Evolutionary conservation across 2,797 vertebrate species (phyloP), one percentile per base, ranked within the genome.

Genomic region (Nannoperca obscura): DNA sequence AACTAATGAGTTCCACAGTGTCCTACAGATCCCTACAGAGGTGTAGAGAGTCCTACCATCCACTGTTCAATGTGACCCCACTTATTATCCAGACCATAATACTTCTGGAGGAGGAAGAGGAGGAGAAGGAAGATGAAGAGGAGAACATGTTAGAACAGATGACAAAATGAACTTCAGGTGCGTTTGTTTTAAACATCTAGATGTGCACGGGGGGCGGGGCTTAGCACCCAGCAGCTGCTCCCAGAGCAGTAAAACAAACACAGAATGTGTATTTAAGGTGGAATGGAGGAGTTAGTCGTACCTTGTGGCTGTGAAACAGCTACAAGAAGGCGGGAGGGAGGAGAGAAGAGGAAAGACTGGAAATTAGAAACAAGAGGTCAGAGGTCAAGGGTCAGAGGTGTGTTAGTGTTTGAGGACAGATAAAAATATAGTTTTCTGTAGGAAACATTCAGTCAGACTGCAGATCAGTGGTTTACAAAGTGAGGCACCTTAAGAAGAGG

Each of bases 21-120:
- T 72, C 94, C 83, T 98, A 98, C 97, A 60, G 12, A 24, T n/a
- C 5, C 1, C 7, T 27, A 0, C 4, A 60, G 7, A 24, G 59
- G 4, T 3, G 6, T 27, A 2, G 0, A 38, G 53, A 15, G 36
- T 76, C 94, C 84, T 99, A 99, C 98, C 98, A 99, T 99, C 98
- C 98, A 99, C 81, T 97, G 97, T 83, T 99, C 97, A 96, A 99
- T 99, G 95, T 97, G 97, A 72, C 97, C 97, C 97, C 97, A 98
- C 84, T 98, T 99, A 94, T 95, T 95, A 87, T 98, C 97, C 97
- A 97, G 95, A 93, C 97, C 97, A 94, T 96, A 97, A 94, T 97
- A 98, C 92, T 96, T 98, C 98, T 99, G 96, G 3, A 89, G 90
- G 85, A 82, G 32, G 66, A 60, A 22, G 64, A 34, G 38, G 42